A percentile compares a stretch with the other conserved stretches of the same genome.
Conservation (phyloP, 2,888 invertebrate genomes). For the Xestobium rufovillosum region DNA sequence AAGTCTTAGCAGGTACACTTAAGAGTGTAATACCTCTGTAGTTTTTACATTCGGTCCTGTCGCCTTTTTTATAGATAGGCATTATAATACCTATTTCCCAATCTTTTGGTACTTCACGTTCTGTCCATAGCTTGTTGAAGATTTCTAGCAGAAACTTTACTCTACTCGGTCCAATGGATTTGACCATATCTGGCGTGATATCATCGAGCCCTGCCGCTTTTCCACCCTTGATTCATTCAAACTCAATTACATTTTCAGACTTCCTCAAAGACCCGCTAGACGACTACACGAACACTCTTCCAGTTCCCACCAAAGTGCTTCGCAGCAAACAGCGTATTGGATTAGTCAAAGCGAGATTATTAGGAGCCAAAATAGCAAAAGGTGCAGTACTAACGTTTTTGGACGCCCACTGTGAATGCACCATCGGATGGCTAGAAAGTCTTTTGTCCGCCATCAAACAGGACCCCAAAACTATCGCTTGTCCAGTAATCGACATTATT, state of each 20-base stretch:
- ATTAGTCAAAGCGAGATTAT: slow-evolving; percentile 71
- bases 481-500: slow-evolving; percentile 89
- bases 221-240: no score
- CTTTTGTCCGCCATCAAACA: slow-evolving; percentile 49
- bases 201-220: no score
- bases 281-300: slow-evolving; percentile 55
- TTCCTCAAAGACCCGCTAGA: slow-evolving; percentile 60
- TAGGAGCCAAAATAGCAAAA: slow-evolving; percentile 63
- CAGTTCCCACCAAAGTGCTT: slow-evolving; percentile 56
- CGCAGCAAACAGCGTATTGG: slow-evolving; percentile 64
- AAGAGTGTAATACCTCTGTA: no score
- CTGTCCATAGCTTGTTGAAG: no score
- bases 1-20: no score
- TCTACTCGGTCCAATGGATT: no score
- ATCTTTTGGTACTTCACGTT: no score
- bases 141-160: no score
- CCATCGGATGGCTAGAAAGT: slow-evolving; percentile 60
- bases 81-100: no score
- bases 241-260: slow-evolving; percentile 44
- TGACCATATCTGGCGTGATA: no score
- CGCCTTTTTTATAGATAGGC: no score
- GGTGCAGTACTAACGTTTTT: slow-evolving; percentile 81
- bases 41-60: no score
- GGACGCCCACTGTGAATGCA: slow-evolving; percentile 92
- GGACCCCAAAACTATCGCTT: slow-evolving; percentile 59